These are phyloP conservation scores for Cheilosia variabilis DNA, from an alignment of 2,888 invertebrate species.

Conservation along the genomic window DNA sequence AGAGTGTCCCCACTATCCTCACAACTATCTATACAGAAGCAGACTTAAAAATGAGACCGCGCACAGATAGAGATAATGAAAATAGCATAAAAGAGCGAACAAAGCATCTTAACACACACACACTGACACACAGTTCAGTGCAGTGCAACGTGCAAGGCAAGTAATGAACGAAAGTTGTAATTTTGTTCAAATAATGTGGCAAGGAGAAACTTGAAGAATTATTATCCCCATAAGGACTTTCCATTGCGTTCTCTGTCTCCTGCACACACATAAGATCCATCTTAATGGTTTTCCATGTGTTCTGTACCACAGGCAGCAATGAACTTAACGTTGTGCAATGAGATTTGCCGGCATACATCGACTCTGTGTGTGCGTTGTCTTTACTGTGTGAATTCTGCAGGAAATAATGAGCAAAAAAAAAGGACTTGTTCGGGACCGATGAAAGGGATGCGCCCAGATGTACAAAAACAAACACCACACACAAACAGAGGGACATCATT, in stretches of 20 bases:
- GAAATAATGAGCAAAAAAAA: conserved; percentile 64
- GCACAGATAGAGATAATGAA: conserved; percentile 4
- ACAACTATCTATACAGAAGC: neutral
- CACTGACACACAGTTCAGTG: neutral
- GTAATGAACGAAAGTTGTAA: conserved; percentile 73
- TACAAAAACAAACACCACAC: conserved; percentile 1
- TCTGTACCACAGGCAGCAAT: conserved; percentile 3
- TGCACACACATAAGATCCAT: conserved; percentile 12
- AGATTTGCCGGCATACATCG: conserved; percentile 5
- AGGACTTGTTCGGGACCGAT: conserved; percentile 35
- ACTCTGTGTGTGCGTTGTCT: conserved; percentile 11
- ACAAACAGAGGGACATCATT: conserved; percentile 18
- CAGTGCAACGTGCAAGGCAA: conserved; percentile 29
- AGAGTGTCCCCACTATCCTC: neutral
- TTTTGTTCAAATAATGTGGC: conserved; percentile 72
- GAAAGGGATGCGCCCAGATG: neutral
- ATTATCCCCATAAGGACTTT: conserved; percentile 69
- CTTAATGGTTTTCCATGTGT: conserved; percentile 13
- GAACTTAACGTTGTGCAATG: conserved; percentile 38
- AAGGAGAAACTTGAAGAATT: conserved; percentile 68
- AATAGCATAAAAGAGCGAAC: conserved; percentile 6
- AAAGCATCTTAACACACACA: conserved; percentile 21
- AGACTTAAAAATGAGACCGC: conserved; percentile 27
- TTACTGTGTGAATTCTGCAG: conserved; percentile 21
- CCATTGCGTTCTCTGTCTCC: conserved; percentile 3